Evolutionary conservation across 2,888 invertebrate genomes (phyloP), one percentile per base, ranked within the genome.

Genomic region (Rhodophaea formosa): DNA sequence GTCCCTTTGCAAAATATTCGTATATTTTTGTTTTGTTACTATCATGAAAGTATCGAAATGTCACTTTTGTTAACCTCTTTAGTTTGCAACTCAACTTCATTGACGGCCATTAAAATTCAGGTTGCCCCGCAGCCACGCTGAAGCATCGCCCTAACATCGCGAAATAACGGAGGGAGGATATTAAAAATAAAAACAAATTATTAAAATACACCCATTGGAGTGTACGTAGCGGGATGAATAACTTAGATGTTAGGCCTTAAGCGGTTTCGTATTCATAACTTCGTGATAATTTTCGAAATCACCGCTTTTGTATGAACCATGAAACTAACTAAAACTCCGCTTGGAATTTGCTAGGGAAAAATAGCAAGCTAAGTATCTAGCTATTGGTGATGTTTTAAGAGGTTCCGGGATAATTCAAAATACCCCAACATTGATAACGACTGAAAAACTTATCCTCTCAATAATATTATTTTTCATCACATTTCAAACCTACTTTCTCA

Each of bases 71-170:
- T 12, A n/a, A 5, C 12, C n/a, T n/a, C 39, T 39, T 39, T 39
- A 39, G 12, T n/a, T 39, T n/a, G 12, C 3, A 12, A 5, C n/a
- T 12, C 58, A 30, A 59, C 70, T 69, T 72, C 73, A 70, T 69
- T 69, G 66, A 70, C 55, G 62, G 58, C 69, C 69, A 72, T 72
- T 69, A 71, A 77, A 75, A 74, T 71, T 73, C 71, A 67, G 70
- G 55, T 56, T 64, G 65, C 57, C 64, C 65, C 70, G 62, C 58
- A 63, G 59, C 63, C 59, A 46, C 56, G 61, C 72, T 70, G 66
- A 59, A 70, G 69, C 70, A 74, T 70, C 56, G 72, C 72, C 73
- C 59, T 59, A 61, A 70, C 70, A 63, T 47, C 15, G 12, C 60
- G 66, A 71, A 71, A 69, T 70, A 65, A 65, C 64, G 60, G 59